Percentiles rank a stretch among this genome's conserved stretches.
Evolutionary conservation across 2,888 invertebrate species (phyloP).

Genomic region (Andrena minutula): DNA sequence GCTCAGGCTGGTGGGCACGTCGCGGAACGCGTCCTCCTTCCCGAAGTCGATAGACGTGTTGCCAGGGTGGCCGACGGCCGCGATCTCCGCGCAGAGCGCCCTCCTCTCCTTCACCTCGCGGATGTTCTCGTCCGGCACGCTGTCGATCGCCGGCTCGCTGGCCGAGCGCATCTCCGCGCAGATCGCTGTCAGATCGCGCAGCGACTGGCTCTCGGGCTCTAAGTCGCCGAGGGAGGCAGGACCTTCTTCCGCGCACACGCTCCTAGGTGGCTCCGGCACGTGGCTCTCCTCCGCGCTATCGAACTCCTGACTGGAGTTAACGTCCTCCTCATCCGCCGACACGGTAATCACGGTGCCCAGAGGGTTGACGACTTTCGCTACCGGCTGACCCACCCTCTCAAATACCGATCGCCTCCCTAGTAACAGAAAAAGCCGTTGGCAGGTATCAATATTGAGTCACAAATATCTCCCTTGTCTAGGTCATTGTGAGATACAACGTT

Average conservation of each 20-base stretch:
- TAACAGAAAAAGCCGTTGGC: slow-evolving; percentile 94
- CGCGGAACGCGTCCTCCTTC: slow-evolving; percentile 79
- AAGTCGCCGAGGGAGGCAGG: slow-evolving; percentile 81
- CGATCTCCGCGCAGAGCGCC: slow-evolving; percentile 79
- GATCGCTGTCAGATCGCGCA: slow-evolving; percentile 81
- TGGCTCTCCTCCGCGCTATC: slow-evolving; percentile 74
- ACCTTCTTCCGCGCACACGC: slow-evolving; percentile 82
- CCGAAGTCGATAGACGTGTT: slow-evolving; percentile 78
- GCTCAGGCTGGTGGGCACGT: slow-evolving; percentile 80
- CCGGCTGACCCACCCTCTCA: slow-evolving; percentile 85
- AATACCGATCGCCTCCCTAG: slow-evolving; percentile 88
- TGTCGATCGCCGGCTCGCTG: slow-evolving; percentile 81
- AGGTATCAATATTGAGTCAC: slow-evolving; percentile 86
- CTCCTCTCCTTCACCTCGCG: slow-evolving; percentile 78
- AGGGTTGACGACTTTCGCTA: slow-evolving; percentile 91
- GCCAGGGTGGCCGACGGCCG: slow-evolving; percentile 60
- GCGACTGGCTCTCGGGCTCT: slow-evolving; percentile 77
- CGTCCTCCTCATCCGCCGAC: slow-evolving; percentile 83
- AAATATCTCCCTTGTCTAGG: slow-evolving; percentile 40
- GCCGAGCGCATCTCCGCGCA: slow-evolving; percentile 83
- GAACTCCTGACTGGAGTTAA: slow-evolving; percentile 79
- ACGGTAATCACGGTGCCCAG: slow-evolving; percentile 90
- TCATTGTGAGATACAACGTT: slow-evolving; percentile 1
- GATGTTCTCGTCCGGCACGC: slow-evolving; percentile 80
- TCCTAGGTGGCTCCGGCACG: slow-evolving; percentile 77